Evolutionary conservation across 2,888 invertebrate species (phyloP), one percentile per base, ranked within the genome.

Genomic region (Sphaerophoria taeniata): DNA sequence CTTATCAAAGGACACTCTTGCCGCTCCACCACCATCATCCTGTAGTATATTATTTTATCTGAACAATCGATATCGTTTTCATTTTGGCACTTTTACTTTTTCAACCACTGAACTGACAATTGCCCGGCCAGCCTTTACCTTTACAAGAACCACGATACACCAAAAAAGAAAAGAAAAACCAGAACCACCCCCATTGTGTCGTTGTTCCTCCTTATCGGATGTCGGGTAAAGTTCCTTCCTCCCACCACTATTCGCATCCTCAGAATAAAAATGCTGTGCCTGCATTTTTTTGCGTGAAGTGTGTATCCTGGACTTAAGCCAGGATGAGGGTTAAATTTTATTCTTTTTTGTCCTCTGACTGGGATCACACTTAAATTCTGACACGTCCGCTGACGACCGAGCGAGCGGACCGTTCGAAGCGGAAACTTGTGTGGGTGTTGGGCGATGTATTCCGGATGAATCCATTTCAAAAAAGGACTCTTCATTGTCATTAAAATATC

Each of bases 41-140:
- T 47, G 12, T 6, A 14, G 56, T 74, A 63, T 77, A 70, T 85
- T 85, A 85, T 85, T 81, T 81, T 80, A 80, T 67, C 49, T 80
- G 85, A 85, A 85, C 85, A 80, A 85, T 81, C 80, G 85, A 80
- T 81, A 81, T 69, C 73, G 80, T 80, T 85, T 85, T 85, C 81
- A 85, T 85, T 85, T 85, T 73, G 80, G 80, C 85, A 85, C 85
- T 85, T 85, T 81, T 76, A 73, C 76, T 77, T 84, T 73, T 76
- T 76, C 84, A 70, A 69, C 80, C 72, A 65, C 65, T 65, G 63
- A 65, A 69, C 72, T 71, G 80, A 77, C 85, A 85, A 85, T 77
- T 81, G 85, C 58, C 73, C 49, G 43, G 33, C 36, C 67, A 43
- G 16, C 36, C 65, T 47, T 34, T 67, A 11, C 24, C 55, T 63